Evolutionary conservation across 2,888 invertebrate genomes (phyloP).

Genomic region (Athalia circularis): DNA sequence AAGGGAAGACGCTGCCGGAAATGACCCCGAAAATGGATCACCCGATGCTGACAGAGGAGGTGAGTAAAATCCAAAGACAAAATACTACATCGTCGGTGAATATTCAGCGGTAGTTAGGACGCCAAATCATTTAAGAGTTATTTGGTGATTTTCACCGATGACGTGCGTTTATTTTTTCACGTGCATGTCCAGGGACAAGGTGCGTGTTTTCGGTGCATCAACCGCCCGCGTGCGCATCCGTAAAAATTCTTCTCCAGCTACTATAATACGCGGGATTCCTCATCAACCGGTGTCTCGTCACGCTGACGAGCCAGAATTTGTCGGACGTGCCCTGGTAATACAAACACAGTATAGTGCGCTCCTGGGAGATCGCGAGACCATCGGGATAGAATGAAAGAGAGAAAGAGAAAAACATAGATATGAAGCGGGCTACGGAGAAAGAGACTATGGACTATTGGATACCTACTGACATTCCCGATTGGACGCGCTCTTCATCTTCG

Average conservation of each 20-base stretch:
- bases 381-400: conserved; percentile 44
- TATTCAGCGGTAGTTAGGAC: background rate
- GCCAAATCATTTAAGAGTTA: background rate
- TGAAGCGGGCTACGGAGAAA: conserved; percentile 20
- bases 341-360: conserved; percentile 16
- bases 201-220: too few species aligned
- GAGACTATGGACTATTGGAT: conserved; percentile 44
- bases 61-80: conserved; percentile 72
- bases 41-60: conserved; percentile 89
- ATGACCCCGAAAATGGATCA: conserved; percentile 92
- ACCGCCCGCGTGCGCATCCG: conserved; percentile 37
- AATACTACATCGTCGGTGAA: too few species aligned
- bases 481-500: conserved; percentile 61
- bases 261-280: conserved; percentile 28
- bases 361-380: conserved; percentile 16
- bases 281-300: conserved; percentile 44
- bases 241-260: conserved; percentile 23
- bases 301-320: conserved; percentile 43
- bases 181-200: too few species aligned
- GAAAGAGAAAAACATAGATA: conserved; percentile 33
- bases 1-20: conserved; percentile 85
- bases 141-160: background rate
- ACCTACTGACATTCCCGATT: conserved; percentile 59
- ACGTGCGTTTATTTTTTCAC: too few species aligned
- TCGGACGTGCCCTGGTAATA: conserved; percentile 44